These are phyloP conservation scores for Alsophila aescularia DNA, from an alignment of 2,888 invertebrate genomes.

Conservation along the genomic window DNA sequence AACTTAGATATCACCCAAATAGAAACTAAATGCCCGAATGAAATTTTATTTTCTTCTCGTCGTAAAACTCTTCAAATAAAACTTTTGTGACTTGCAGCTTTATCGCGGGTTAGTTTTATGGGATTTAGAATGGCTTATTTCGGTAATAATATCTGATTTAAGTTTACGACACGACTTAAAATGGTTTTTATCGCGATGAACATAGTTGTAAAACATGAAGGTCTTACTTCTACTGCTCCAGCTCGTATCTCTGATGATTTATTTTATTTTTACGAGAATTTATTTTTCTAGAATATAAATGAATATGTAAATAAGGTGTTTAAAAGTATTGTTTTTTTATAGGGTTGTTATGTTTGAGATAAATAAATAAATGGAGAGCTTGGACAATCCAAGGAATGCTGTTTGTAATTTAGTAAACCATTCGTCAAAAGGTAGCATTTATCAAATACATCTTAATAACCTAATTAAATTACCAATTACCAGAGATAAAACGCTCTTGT, in stretches of 20 bases:
- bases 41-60: conserved; percentile 11
- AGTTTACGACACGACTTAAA: conserved; percentile 25
- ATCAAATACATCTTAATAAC: no score
- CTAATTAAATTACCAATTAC: no score
- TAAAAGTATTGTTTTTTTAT: no score
- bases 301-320: no score
- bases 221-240: not conserved
- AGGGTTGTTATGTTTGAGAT: no score
- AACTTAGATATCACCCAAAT: not conserved
- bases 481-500: not conserved
- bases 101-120: conserved; percentile 35
- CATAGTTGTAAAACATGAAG: conserved; percentile 12
- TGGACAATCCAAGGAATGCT: no score
- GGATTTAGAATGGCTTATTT: conserved; percentile 33
- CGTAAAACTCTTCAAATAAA: conserved; percentile 30
- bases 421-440: no score
- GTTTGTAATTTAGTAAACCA: no score
- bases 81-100: conserved; percentile 27
- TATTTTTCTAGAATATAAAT: no score
- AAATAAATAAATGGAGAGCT: no score
- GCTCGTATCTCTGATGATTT: not conserved
- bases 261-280: not conserved
- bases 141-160: conserved; percentile 32
- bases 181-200: conserved; percentile 19
- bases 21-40: not conserved